Conservation (phyloP, 1,140 invertebrate species). For the Panonychus citri region DNA sequence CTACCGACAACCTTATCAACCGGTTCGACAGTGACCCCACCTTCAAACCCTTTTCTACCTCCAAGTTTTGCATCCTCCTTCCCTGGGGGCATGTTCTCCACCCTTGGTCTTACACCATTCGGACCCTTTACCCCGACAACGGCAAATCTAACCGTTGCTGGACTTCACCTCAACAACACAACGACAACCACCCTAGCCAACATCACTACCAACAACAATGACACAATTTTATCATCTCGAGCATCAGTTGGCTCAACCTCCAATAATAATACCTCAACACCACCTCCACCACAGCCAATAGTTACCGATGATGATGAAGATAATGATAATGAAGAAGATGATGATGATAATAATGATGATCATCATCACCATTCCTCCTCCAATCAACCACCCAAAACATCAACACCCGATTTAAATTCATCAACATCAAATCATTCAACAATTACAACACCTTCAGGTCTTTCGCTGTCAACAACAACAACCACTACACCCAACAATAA, state of each 20-base stretch:
- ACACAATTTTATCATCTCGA: too few species aligned
- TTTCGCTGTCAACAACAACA: not conserved
- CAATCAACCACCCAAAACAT: not conserved
- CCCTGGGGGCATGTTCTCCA: not conserved
- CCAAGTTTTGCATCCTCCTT: conserved; percentile 2
- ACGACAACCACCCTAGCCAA: not conserved
- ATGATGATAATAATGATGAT: too few species aligned
- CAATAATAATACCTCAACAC: too few species aligned
- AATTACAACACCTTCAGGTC: too few species aligned
- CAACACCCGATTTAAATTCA: too few species aligned
- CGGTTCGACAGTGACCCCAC: not conserved
- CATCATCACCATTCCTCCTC: not conserved
- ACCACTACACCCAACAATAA: not conserved
- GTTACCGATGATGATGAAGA: too few species aligned
- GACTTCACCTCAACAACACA: not conserved
- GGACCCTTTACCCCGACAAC: too few species aligned
- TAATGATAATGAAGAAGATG: not conserved
- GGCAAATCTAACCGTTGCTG: too few species aligned
- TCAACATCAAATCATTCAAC: not conserved
- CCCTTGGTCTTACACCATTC: too few species aligned
- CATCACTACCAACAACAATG: not conserved
- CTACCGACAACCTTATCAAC: conserved; percentile 1
- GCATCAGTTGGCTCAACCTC: too few species aligned
- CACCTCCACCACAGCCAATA: too few species aligned
- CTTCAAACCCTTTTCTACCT: not conserved